Evolutionary conservation across 2,888 invertebrate genomes (phyloP).

Genomic region (Prenolepis imparis): DNA sequence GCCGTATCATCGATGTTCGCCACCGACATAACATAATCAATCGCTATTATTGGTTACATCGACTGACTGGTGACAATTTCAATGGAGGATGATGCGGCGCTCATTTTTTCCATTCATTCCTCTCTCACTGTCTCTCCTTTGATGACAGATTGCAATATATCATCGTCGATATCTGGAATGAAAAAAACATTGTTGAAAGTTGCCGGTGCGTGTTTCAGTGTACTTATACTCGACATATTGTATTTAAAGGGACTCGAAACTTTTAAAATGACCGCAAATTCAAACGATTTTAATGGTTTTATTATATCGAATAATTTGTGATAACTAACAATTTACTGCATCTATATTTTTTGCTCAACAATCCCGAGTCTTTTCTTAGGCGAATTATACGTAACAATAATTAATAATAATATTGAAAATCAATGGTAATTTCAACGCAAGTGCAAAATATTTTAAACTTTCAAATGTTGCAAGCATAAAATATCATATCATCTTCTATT

Average conservation of each 20-base stretch:
- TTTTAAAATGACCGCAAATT: background rate
- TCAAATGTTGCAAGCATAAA: constrained; percentile 6
- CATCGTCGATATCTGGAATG: background rate
- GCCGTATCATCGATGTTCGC: constrained; percentile 84
- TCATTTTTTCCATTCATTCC: background rate
- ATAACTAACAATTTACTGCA: background rate
- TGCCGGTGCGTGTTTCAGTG: background rate
- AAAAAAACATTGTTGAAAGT: background rate
- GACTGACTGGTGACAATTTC: background rate
- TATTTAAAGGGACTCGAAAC: background rate
- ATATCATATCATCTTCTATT: background rate
- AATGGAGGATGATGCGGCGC: background rate
- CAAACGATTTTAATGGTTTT: background rate
- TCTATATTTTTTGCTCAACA: background rate
- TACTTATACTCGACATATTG: background rate
- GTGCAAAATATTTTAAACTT: background rate
- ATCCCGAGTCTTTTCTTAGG: background rate
- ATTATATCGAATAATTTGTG: background rate
- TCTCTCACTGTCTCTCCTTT: background rate
- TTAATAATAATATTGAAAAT: constrained; percentile 17
- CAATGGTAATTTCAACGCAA: background rate
- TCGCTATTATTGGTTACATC: constrained; percentile 7
- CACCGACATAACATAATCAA: constrained; percentile 73
- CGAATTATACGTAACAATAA: background rate
- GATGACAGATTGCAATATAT: background rate